Percentiles rank a stretch among this genome's conserved stretches.
Conservation (phyloP, 1,140 invertebrate genomes). For the Saccostrea echinata region DNA sequence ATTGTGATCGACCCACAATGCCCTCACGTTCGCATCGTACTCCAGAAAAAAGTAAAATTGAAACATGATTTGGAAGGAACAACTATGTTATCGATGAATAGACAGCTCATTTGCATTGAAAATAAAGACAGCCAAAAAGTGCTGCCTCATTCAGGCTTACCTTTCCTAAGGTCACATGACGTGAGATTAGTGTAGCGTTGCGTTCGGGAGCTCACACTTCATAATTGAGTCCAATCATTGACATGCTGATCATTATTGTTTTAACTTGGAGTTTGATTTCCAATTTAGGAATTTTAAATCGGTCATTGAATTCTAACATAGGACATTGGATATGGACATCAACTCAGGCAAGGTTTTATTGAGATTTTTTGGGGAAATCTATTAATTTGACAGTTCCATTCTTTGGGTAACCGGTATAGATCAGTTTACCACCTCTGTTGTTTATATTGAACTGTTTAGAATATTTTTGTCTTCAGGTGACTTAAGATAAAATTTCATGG, state of each 20-base stretch:
- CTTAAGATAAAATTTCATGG: neutral
- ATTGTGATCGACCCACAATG: slow-evolving; percentile 30
- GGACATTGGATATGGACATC: slow-evolving; percentile 11
- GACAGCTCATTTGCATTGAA: slow-evolving; percentile 42
- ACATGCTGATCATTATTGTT: slow-evolving; percentile 16
- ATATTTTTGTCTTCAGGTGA: neutral
- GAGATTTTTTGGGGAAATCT: neutral
- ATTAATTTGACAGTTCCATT: slow-evolving; percentile 14
- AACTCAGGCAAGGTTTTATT: slow-evolving; percentile 7
- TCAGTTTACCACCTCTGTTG: neutral
- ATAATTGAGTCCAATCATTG: slow-evolving; percentile 35
- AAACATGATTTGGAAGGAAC: slow-evolving; percentile 37
- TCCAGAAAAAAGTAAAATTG: slow-evolving; percentile 21
- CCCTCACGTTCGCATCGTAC: slow-evolving; percentile 8
- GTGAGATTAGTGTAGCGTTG: slow-evolving; percentile 43
- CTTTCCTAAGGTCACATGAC: slow-evolving; percentile 34
- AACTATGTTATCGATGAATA: slow-evolving; percentile 25
- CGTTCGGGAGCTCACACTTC: slow-evolving; percentile 20
- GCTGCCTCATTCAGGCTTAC: slow-evolving; percentile 41
- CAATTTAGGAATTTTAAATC: neutral
- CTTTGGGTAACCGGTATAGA: neutral
- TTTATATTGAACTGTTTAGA: neutral
- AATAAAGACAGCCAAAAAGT: slow-evolving; percentile 40
- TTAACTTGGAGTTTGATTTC: slow-evolving; percentile 35
- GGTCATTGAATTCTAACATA: neutral